Base-by-base conservation (phyloP, 2,113 vertebrate species). In the Etia nguti region DNA sequence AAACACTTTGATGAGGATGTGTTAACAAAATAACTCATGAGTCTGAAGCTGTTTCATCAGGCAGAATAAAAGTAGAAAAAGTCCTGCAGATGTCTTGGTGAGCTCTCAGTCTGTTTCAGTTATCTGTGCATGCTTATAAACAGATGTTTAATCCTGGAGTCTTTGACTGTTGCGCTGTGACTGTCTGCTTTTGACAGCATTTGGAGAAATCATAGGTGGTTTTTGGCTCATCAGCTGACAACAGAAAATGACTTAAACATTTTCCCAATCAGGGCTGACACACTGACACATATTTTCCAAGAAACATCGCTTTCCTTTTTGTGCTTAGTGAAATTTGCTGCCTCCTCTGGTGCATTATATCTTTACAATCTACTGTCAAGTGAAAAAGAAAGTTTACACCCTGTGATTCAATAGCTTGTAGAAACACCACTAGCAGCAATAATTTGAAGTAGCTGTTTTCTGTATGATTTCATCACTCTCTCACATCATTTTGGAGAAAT, bases 281-380 rank as follows among this genome's bases (percentile, higher is more conserved):
- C 29, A 84, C 65, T 82, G 36, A 86, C 83, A 92, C 36, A 82
- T 83, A 77, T 77, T 89, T 85, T 85, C 62, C 79, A 41, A 38
- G 26, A 8, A 34, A 38, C 6, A 13, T 26, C 4, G 9, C 48
- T 46, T 62, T 79, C 13, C 36, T 79, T 5, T 34, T 79, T 55
- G 7, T 20, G 75, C 20, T 80, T 18, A 16, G 3, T 73, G 8
- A 43, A 80, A 81, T 65, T 18, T 77, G n/a, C 80, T 79, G 31
- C 46, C 43, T 57, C 16, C 1, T 26, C 11, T 77, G 46, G 73
- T 52, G 29, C 16, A 77, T 52, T 77, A 52, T 34, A 52, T n/a
- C 10, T 34, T 34, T 34, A 52, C 26, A 77, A 31, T n/a, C 73
- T 77, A 2, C 24, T 50, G 24, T 31, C 43, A 77, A 50, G 43